These are phyloP conservation scores for Meloidogyne chitwoodi DNA, from an alignment of 1,140 invertebrate genomes.

Conservation along the genomic window DNA sequence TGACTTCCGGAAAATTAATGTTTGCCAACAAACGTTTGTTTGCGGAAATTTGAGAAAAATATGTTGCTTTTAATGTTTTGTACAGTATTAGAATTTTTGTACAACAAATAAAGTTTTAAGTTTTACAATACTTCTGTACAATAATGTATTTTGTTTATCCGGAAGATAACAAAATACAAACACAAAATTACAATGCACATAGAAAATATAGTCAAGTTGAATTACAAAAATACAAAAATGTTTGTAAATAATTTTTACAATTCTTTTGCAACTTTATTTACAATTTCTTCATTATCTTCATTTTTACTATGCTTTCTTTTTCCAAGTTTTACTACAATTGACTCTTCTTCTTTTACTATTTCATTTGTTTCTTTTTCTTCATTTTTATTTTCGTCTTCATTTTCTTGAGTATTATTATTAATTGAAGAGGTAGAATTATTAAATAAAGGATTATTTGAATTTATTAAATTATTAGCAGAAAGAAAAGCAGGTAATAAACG, in stretches of 20 bases:
- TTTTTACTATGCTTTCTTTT: neutral
- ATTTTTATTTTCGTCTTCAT: neutral
- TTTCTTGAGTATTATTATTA: neutral
- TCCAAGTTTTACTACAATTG: neutral
- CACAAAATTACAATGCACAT: neutral
- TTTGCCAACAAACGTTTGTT: neutral
- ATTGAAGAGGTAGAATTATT: neutral
- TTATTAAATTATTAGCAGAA: neutral
- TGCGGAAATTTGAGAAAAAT: neutral
- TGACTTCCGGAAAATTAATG: neutral
- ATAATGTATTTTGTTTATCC: neutral
- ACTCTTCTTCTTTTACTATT: neutral
- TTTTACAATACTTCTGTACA: neutral
- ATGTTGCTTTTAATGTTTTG: neutral
- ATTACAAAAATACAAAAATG: neutral
- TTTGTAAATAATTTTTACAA: neutral
- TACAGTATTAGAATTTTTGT: too few relatives aligned
- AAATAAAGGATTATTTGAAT: neutral
- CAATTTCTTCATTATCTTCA: neutral
- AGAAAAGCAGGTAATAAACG: conserved; percentile 22
- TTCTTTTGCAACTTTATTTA: neutral
- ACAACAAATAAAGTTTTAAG: neutral
- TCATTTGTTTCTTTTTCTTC: neutral
- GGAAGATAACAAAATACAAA: neutral
- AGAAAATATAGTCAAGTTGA: neutral